phyloP scores from a whole-genome alignment of 2,113 vertebrate genomes.

The Stictonetta naevosa region DNA sequence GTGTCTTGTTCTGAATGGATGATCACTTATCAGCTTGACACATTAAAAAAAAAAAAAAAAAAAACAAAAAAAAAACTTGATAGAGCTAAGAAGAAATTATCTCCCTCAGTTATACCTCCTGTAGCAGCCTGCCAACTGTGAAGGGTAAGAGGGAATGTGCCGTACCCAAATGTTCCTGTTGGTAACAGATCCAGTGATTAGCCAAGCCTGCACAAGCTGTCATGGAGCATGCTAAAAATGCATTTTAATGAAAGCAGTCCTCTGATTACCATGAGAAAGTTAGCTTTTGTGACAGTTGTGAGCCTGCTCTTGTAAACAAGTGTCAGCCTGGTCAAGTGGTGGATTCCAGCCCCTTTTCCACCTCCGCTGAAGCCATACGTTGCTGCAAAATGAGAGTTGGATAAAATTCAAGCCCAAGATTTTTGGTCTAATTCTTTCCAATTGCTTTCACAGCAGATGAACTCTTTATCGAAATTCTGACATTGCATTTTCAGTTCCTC shows the following conservation, averaged over 20 bases:
- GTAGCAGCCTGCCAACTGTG: background rate
- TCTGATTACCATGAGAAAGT: background rate
- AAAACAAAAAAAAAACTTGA: background rate
- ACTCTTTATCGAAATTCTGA: slow-evolving; percentile 8
- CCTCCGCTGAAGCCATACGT: background rate
- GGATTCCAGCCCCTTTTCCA: background rate
- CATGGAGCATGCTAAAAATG: background rate
- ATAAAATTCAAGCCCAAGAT: background rate
- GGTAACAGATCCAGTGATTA: background rate
- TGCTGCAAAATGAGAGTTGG: slow-evolving; percentile 28
- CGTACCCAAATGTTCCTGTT: background rate
- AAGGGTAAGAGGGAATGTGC: background rate
- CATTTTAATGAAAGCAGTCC: background rate
- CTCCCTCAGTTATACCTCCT: background rate
- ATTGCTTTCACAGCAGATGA: background rate
- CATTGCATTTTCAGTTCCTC: background rate
- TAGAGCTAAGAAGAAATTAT: background rate
- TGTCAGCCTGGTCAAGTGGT: background rate
- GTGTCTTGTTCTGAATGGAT: slow-evolving; percentile 5
- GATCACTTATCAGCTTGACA: slow-evolving; percentile 26
- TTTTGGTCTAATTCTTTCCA: background rate
- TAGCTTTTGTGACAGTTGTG: background rate
- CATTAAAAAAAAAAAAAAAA: background rate
- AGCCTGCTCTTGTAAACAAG: background rate
- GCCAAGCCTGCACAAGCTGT: background rate